Evolutionary conservation across 2,797 vertebrate genomes (phyloP), one percentile per base, ranked within the genome.

Genomic region (Clamator glandarius): DNA sequence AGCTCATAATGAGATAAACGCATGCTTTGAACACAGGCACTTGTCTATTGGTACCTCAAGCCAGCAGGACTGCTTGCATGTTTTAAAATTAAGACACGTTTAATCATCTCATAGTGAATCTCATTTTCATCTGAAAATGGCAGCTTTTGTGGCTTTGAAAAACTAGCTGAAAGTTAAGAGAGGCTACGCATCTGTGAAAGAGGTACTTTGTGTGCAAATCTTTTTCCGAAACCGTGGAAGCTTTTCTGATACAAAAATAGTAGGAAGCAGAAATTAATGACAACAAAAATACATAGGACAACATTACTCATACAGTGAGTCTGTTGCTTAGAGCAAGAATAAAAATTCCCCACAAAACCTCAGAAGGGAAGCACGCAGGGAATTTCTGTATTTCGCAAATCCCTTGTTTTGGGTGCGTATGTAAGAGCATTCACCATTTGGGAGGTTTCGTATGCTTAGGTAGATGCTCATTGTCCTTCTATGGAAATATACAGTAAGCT

Each of bases 221-320:
- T 31, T 73, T 44, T 84, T 91, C 35, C 41, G 80, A 55, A 92
- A 28, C 28, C 84, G 85, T 95, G 89, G 66, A 96, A 95, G 58
- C 15, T 92, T 93, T 77, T 88, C 63, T 91, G 75, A 62, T 86
- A 93, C 55, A 19, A 86, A 92, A 95, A 72, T 41, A 61, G 46
- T 87, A 94, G 94, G 96, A 96, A 96, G 57, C 41, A 80, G 48
- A 92, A 96, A 92, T 87, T 86, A 97, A 97, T 92, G 95, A 94
- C 67, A 85, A 92, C 35, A 70, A 64, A 76, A 76, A 78, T 76
- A 44, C 59, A 87, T 25, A 63, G 85, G 75, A 90, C 87, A 67
- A 48, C 25, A 67, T 94, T 93, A 94, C 57, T 95, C 94, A 93
- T 70, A 63, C 83, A 84, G 88, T 93, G 46, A 90, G 73, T 96